Evolutionary conservation across 2,113 vertebrate species (phyloP).

Genomic region (Grammomys surdaster): DNA sequence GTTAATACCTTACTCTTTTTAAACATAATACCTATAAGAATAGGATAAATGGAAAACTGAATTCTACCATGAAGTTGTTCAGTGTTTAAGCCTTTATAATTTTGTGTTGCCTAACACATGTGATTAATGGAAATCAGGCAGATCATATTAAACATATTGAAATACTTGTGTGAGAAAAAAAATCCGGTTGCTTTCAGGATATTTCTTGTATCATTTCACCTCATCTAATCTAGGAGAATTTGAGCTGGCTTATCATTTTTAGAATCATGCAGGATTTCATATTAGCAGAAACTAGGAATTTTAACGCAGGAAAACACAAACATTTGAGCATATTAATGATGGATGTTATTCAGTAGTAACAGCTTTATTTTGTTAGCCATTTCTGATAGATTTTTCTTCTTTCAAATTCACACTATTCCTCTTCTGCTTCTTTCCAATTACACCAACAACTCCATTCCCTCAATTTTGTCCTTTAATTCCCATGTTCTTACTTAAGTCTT

Average conservation of each 20-base stretch:
- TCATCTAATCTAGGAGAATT: slow-evolving; percentile 56
- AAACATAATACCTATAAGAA: neutral
- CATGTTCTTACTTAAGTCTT: neutral
- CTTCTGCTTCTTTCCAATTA: neutral
- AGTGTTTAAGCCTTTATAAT: neutral
- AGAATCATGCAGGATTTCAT: neutral
- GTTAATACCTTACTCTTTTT: neutral
- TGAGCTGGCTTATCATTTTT: slow-evolving; percentile 9
- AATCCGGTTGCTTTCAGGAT: neutral
- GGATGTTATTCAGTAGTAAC: slow-evolving; percentile 6
- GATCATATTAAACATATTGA: neutral
- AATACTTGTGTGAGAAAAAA: neutral
- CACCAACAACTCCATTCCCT: neutral
- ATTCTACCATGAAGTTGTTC: neutral
- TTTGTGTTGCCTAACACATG: neutral
- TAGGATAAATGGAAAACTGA: neutral
- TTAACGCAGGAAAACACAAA: neutral
- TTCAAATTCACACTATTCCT: neutral
- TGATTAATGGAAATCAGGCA: neutral
- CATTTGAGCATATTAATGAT: neutral
- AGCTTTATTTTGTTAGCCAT: neutral
- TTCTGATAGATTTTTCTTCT: neutral
- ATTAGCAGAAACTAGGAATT: slow-evolving; percentile 47
- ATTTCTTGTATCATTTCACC: slow-evolving; percentile 60
- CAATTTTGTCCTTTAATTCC: neutral